Conservation (phyloP, 2,113 vertebrate species). For the Manacus vitellinus region DNA sequence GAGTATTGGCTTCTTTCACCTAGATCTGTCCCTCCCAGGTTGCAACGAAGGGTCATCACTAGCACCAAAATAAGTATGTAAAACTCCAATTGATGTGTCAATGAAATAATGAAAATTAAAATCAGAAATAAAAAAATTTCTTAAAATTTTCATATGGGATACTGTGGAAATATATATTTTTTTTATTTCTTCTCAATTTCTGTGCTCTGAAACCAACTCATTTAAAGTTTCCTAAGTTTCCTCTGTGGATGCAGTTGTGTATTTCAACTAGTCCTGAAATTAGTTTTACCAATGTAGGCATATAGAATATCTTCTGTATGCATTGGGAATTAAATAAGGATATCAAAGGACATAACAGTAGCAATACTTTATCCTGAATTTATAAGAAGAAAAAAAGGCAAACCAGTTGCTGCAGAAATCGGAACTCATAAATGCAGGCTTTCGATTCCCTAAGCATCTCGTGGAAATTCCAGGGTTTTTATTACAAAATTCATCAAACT, state of each 20-base stretch:
- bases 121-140: not conserved
- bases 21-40: not conserved
- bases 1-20: not conserved
- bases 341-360: not conserved
- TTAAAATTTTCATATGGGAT: accelerated
- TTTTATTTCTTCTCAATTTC: not conserved
- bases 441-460: not conserved
- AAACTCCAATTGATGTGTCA: not conserved
- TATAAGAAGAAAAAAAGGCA: not conserved
- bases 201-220: not conserved
- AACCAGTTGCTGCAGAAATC: not conserved
- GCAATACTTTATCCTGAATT: not conserved
- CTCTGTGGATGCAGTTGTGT: not conserved
- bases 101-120: not conserved
- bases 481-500: not conserved
- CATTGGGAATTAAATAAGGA: not conserved
- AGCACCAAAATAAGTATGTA: not conserved
- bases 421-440: not conserved
- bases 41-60: not conserved
- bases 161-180: not conserved
- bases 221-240: not conserved
- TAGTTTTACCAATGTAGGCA: not conserved
- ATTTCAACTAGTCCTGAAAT: not conserved
- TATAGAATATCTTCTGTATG: not conserved
- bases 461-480: not conserved